Evolutionary conservation across 2,888 invertebrate species (phyloP), one percentile per base, ranked within the genome.

Genomic region (Frankliniella fusca): DNA sequence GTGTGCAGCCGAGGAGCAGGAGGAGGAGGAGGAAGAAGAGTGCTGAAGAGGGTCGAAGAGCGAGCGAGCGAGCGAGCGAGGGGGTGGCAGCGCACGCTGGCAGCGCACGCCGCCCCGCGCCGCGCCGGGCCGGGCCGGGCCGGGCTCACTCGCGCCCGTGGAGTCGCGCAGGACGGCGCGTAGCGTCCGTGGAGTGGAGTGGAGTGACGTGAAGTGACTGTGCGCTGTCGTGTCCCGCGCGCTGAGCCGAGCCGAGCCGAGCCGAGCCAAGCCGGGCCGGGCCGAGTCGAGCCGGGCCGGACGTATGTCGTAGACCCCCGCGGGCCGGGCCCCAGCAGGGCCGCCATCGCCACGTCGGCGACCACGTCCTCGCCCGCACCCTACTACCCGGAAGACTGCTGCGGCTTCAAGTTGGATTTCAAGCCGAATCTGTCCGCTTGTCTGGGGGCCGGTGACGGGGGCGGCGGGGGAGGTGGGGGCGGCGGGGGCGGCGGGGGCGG

Each of bases 361-460:
- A 76, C 70, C 1, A 76, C 70, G 23, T 76, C 70, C 23, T 23
- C 70, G 23, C 38, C 38, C 38, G 38, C 38, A 38, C 23, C 70
- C 23, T 76, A 76, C 70, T 76, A 76, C 70, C 70, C 70, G 70
- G 70, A 76, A 23, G 70, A 76, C 27, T 76, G 70, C 81, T 82
- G 81, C 84, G 85, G 84, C 84, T 83, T 84, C 79, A 85, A 85
- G 84, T 84, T 85, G 85, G 85, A 85, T 84, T 85, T 85, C 85
- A 85, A 85, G 84, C 82, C 83, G n/a, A 83, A 83, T 76, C 81
- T 84, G 84, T 81, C 86, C 87, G 86, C 87, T 82, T 87, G 87
- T 70, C 87, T 87, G 70, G 86, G 87, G 48, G 86, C 86, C n/a
- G 88, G 89, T 81, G 88, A 76, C 88, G 83, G 85, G 85, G 83